Conservation (phyloP, 1,140 invertebrate species). For the Armadillidium nasatum region DNA sequence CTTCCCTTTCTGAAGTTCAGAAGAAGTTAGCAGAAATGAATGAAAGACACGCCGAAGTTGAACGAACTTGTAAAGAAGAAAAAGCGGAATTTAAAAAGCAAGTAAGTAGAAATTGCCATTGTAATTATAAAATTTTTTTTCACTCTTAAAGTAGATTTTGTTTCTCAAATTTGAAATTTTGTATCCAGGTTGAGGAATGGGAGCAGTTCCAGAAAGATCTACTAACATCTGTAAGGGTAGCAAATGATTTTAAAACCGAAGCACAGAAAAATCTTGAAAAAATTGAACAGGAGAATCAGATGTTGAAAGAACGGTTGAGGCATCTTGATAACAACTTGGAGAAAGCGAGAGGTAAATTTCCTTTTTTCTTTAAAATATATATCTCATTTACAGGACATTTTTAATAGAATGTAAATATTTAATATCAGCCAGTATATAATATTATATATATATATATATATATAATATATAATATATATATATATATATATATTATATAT, state of each 20-base stretch:
- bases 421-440: no score
- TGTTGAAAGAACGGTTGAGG: slow-evolving; percentile 69
- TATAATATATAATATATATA: no score
- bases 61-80: slow-evolving; percentile 38
- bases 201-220: slow-evolving; percentile 88
- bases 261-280: slow-evolving; percentile 74
- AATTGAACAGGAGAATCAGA: slow-evolving; percentile 73
- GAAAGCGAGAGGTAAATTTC: slow-evolving; percentile 57
- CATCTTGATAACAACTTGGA: slow-evolving; percentile 73
- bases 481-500: background rate
- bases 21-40: slow-evolving; percentile 59
- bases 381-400: no score
- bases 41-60: slow-evolving; percentile 51
- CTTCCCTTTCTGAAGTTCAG: slow-evolving; percentile 62
- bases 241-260: slow-evolving; percentile 85
- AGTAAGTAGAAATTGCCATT: no score
- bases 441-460: no score
- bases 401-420: no score
- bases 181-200: slow-evolving; percentile 83
- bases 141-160: no score
- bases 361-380: no score
- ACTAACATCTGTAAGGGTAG: slow-evolving; percentile 84
- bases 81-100: slow-evolving; percentile 32
- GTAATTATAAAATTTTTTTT: no score
- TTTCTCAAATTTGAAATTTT: slow-evolving; percentile 37